Evolutionary conservation across 1,140 invertebrate species (phyloP).

Genomic region (Bombus polaris): DNA sequence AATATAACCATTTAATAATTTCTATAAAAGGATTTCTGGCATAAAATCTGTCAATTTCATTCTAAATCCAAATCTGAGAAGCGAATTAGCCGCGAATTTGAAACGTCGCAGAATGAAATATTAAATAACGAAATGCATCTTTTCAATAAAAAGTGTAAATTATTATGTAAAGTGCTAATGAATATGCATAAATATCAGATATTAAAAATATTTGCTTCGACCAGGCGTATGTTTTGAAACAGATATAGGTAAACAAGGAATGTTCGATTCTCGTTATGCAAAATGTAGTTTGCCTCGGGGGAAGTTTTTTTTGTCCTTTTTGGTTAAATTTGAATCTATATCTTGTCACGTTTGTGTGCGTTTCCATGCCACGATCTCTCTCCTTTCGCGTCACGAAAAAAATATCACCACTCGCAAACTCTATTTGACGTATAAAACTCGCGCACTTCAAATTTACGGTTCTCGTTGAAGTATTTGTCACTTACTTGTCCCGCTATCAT

Average conservation of each 20-base stretch:
- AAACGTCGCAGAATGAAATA: background rate
- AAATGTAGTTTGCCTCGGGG: background rate
- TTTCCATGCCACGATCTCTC: background rate
- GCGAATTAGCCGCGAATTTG: background rate
- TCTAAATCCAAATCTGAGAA: background rate
- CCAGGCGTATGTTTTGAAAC: background rate
- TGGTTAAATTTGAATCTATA: slow-evolving; percentile 15
- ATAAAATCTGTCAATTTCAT: background rate
- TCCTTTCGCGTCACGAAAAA: background rate
- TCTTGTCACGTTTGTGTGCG: background rate
- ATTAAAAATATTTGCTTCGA: background rate
- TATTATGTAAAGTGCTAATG: background rate
- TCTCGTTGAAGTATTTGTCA: background rate
- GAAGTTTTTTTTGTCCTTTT: background rate
- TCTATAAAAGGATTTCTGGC: too few species aligned
- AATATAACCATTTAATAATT: too few species aligned
- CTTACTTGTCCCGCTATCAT: background rate
- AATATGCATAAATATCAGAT: background rate
- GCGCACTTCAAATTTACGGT: background rate
- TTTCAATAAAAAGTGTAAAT: background rate
- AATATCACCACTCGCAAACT: slow-evolving; percentile 1
- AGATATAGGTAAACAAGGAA: background rate
- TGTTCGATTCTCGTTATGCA: background rate
- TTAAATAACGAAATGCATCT: too few species aligned
- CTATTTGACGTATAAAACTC: background rate